Evolutionary conservation across 1,140 invertebrate species (phyloP).

Genomic region (Goniozus legneri): DNA sequence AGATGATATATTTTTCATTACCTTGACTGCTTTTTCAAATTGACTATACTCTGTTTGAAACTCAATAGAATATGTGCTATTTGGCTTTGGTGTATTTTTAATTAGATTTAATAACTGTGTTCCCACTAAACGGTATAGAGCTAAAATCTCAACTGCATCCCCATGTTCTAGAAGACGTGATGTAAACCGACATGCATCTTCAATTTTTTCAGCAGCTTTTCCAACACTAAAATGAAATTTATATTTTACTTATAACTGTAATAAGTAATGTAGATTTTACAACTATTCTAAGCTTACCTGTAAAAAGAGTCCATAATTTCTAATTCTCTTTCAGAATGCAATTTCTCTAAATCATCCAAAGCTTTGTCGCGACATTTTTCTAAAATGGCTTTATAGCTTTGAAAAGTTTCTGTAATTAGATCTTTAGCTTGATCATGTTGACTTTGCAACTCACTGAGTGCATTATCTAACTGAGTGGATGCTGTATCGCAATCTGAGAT

Average conservation of each 20-base stretch:
- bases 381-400: constrained; percentile 76
- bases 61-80: constrained; percentile 73
- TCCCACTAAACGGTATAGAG: constrained; percentile 73
- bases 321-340: constrained; percentile 81
- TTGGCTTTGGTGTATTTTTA: constrained; percentile 74
- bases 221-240: constrained; percentile 57
- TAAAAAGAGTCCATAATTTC: constrained; percentile 85
- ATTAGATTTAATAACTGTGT: constrained; percentile 74
- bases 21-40: constrained; percentile 66
- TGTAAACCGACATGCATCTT: constrained; percentile 81
- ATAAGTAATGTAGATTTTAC: background rate
- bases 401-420: constrained; percentile 80
- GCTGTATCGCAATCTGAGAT: constrained; percentile 73
- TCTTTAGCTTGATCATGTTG: constrained; percentile 83
- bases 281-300: constrained; percentile 42
- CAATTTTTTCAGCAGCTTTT: constrained; percentile 75
- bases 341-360: constrained; percentile 70
- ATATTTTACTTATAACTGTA: background rate
- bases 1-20: constrained; percentile 39
- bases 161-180: constrained; percentile 74
- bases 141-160: constrained; percentile 77
- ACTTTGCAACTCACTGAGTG: constrained; percentile 78
- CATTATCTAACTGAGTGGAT: constrained; percentile 68
- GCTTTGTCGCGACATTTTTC: constrained; percentile 75
- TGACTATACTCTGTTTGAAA: constrained; percentile 78